Evolutionary conservation across 2,888 invertebrate genomes (phyloP), one percentile per base, ranked within the genome.

Genomic region (Pimpla rufipes): DNA sequence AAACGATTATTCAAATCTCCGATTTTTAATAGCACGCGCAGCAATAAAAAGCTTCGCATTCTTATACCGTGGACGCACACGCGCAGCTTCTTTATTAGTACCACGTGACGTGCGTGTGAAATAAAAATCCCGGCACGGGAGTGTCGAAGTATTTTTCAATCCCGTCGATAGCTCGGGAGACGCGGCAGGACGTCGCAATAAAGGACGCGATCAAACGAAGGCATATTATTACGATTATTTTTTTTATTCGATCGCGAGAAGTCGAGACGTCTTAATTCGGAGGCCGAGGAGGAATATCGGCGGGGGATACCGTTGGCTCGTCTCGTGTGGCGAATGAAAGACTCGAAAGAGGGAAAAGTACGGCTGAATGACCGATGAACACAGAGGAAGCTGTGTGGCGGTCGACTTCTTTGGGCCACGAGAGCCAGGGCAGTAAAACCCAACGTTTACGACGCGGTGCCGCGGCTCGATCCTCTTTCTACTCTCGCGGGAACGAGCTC

Each of bases 361-460:
- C 55, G 57, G 3, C 8, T 23, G 76, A 50, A 55, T 52, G 47
- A 37, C 13, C 50, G n/a, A 66, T 4, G 66, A 21, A 64, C 40
- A 6, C 40, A 59, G 50, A 42, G 59, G 45, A 37, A 5, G 18
- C 23, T 86, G 79, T 64, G 11, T 40, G 67, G 40, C 79, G 66
- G 77, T 77, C 79, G 79, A 86, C 81, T 87, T 84, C 83, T 81
- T 82, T 74, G 55, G 81, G 81, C 79, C 67, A 67, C 79, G 81
- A 85, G 73, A 81, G 84, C 83, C 73, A 64, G 73, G 79, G 87
- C 80, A 89, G 85, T 90, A 88, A 90, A 90, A 88, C 85, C 85
- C 75, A 88, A 81, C 88, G 81, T 90, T 90, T 90, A 90, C 88
- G 88, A 89, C 85, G 29, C 87, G 80, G 67, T 8, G 13, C 77